phyloP scores from a whole-genome alignment of 2,888 invertebrate genomes.

The Poecilobothrus nobilitatus region DNA sequence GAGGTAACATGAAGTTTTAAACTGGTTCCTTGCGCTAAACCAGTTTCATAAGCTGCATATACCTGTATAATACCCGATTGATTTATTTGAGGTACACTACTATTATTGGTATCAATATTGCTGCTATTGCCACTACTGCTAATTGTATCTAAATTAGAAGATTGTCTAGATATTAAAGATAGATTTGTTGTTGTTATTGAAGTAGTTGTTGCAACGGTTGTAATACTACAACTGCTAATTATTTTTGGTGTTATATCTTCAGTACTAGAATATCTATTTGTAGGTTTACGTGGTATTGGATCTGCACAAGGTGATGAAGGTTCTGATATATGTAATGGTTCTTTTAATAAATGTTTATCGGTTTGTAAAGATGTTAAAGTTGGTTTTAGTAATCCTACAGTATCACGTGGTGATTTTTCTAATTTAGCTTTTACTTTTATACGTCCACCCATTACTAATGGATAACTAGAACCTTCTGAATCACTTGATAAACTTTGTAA shows the following conservation, averaged over 20 bases:
- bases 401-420: slow-evolving; percentile 40
- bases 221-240: slow-evolving; percentile 25
- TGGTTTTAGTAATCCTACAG: slow-evolving; percentile 46
- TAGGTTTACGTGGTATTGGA: slow-evolving; percentile 16
- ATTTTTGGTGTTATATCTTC: slow-evolving; percentile 24
- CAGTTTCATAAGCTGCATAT: slow-evolving; percentile 93
- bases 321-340: slow-evolving; percentile 29
- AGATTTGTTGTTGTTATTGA: neutral
- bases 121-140: slow-evolving; percentile 27
- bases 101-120: slow-evolving; percentile 23
- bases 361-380: slow-evolving; percentile 46
- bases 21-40: slow-evolving; percentile 85
- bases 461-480: slow-evolving; percentile 51
- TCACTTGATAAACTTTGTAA: slow-evolving; percentile 59
- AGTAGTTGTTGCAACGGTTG: slow-evolving; percentile 30
- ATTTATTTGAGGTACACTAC: slow-evolving; percentile 13
- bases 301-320: slow-evolving; percentile 22
- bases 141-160: neutral
- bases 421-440: slow-evolving; percentile 49
- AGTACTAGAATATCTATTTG: slow-evolving; percentile 22
- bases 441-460: slow-evolving; percentile 46
- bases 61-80: slow-evolving; percentile 56
- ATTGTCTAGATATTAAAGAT: neutral
- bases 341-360: slow-evolving; percentile 44
- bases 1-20: slow-evolving; percentile 89